Percentiles rank a stretch among this genome's conserved stretches.
These are phyloP conservation scores for Ophonus ardosiacus DNA, from an alignment of 2,888 invertebrate genomes.

Conservation along the genomic window DNA sequence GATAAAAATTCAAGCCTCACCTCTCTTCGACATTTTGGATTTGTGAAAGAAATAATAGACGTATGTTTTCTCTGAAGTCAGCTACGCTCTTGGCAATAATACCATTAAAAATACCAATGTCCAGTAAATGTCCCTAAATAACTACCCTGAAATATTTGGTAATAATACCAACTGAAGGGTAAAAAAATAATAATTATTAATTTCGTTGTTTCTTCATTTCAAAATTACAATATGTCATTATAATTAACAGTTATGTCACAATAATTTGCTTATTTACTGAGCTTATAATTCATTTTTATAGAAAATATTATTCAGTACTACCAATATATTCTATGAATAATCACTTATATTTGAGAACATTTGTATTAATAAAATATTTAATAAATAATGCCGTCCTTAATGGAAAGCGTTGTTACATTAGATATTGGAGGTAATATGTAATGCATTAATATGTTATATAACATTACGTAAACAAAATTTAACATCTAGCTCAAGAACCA, in stretches of 20 bases:
- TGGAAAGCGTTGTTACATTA: slow-evolving; percentile 63
- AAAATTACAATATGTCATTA: not conserved
- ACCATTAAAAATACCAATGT: not conserved
- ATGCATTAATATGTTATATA: not conserved
- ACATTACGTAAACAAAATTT: slow-evolving; percentile 56
- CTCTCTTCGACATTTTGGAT: slow-evolving; percentile 80
- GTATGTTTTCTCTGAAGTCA: slow-evolving; percentile 21
- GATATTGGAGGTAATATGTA: slow-evolving; percentile 69
- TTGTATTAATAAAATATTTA: slow-evolving; percentile 17
- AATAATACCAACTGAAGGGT: not conserved
- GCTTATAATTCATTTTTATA: not conserved
- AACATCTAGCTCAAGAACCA: slow-evolving; percentile 86
- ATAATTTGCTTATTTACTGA: not conserved
- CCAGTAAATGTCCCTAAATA: not conserved
- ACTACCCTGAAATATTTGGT: not conserved
- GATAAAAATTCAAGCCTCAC: slow-evolving; percentile 74
- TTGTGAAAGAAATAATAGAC: slow-evolving; percentile 72
- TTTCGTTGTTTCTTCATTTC: not conserved
- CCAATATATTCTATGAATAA: not conserved
- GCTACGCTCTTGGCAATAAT: not conserved
- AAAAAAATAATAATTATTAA: not conserved
- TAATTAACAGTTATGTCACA: not conserved
- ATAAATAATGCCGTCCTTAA: slow-evolving; percentile 63
- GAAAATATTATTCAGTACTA: slow-evolving; percentile 16
- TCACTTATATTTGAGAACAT: slow-evolving; percentile 12